Evolutionary conservation across 2,888 invertebrate genomes (phyloP), one percentile per base, ranked within the genome.

Genomic region (Synanthedon myopaeformis): DNA sequence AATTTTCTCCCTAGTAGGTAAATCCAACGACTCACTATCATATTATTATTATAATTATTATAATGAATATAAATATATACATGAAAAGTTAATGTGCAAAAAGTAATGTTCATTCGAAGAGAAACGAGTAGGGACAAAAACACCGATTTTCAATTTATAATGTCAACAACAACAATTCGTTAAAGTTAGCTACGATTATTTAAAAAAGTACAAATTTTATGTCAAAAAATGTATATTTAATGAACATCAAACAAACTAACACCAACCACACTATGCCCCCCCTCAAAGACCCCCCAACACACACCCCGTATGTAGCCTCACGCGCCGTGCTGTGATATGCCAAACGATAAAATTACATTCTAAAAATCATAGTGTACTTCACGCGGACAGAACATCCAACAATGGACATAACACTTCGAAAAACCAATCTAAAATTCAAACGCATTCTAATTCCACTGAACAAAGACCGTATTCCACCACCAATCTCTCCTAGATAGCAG

Each of bases 51-150:
- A 35, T 8, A 8, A 28, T 28, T 28, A 28, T 23, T 23, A 23
- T 23, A 23, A 23, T 23, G 4, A 23, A 23, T 35, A 35, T 35
- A 35, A 35, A 35, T 35, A 35, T 49, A 35, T 79, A 80, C 80
- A 82, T 82, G 82, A 76, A 79, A 81, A 70, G 70, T 70, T 53
- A 68, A 72, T 73, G 82, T 81, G 82, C 79, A 66, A 74, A 66
- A 69, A 64, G 64, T 19, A 77, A 76, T 72, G 6, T 35, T 74
- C 79, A 77, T 82, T 73, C 78, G 14, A 60, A 69, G 72, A 74
- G 58, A 60, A 61, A 73, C 68, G 70, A 74, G 74, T 72, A 74
- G 73, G 75, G 76, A 74, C 73, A 72, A 66, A 35, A 72, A 69
- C 70, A 68, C 62, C 65, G 66, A 70, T 62, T 61, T 35, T 61